A percentile compares a stretch with the other conserved stretches of the same genome.
phyloP scores from a whole-genome alignment of 2,888 invertebrate species.

The Nephrotoma appendiculata region DNA sequence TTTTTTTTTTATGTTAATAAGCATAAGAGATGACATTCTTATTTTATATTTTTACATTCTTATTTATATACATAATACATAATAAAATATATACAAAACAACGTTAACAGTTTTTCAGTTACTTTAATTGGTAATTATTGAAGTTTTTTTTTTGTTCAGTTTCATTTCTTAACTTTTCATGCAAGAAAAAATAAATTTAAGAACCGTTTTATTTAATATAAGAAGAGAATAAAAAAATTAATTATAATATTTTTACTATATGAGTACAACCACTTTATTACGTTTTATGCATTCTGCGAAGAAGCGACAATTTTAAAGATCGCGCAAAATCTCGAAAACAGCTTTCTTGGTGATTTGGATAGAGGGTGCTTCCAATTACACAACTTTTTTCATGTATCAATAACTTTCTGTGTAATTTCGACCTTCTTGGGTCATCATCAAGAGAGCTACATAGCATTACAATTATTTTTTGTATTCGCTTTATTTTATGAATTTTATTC shows the following conservation, averaged over 20 bases:
- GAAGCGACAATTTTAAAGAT: not conserved
- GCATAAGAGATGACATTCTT: not conserved
- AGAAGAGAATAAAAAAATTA: not conserved
- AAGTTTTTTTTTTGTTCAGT: not conserved
- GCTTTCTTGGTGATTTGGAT: not conserved
- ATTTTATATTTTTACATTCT: not conserved
- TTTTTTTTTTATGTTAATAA: not conserved
- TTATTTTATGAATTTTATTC: not conserved
- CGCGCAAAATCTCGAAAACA: not conserved
- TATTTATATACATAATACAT: not conserved
- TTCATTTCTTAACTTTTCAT: not conserved
- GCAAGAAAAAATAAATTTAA: not conserved
- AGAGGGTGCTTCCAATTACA: not conserved
- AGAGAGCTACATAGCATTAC: not conserved
- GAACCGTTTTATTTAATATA: not conserved
- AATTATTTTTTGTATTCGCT: not conserved
- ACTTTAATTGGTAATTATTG: not conserved
- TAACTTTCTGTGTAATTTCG: not conserved
- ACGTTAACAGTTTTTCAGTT: not conserved
- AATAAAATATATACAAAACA: not conserved
- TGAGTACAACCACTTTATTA: not conserved
- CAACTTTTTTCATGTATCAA: not conserved
- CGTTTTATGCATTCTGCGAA: not conserved
- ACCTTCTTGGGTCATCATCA: not conserved
- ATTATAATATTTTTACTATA: not conserved